phyloP scores from a whole-genome alignment of 2,888 invertebrate genomes.

The Stenichneumon culpator region DNA sequence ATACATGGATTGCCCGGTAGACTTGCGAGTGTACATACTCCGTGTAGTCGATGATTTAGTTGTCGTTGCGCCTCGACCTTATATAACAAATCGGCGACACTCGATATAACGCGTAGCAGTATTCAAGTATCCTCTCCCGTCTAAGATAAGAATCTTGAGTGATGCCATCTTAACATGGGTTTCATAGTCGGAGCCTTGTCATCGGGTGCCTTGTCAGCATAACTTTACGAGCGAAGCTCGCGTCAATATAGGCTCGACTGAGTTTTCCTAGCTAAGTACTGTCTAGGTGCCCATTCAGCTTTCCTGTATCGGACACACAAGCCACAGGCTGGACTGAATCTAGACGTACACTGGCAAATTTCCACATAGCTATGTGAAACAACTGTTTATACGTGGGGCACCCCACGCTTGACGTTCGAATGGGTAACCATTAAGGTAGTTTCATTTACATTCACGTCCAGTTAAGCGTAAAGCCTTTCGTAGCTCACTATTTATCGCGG shows the following conservation, averaged over 20 bases:
- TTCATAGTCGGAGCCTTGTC: background rate
- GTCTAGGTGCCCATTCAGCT: background rate
- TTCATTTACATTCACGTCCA: slow-evolving; percentile 21
- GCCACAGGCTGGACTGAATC: background rate
- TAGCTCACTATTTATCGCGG: background rate
- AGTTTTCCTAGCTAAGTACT: background rate
- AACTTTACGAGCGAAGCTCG: background rate
- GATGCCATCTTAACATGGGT: too few relatives aligned
- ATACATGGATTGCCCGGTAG: background rate
- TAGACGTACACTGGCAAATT: too few relatives aligned
- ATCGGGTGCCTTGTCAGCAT: too few relatives aligned
- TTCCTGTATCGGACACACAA: background rate
- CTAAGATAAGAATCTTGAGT: background rate
- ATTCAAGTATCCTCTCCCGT: background rate
- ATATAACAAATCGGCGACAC: background rate
- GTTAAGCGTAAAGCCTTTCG: slow-evolving; percentile 22
- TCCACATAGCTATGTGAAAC: background rate
- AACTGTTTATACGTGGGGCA: background rate
- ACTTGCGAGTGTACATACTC: background rate
- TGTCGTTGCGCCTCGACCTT: background rate
- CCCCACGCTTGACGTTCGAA: background rate
- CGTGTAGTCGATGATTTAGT: background rate
- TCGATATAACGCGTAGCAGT: background rate
- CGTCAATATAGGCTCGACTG: background rate
- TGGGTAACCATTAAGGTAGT: slow-evolving; percentile 33